Evolutionary conservation across 2,797 vertebrate species (phyloP).

Genomic region (Pseudomugil tenellus): DNA sequence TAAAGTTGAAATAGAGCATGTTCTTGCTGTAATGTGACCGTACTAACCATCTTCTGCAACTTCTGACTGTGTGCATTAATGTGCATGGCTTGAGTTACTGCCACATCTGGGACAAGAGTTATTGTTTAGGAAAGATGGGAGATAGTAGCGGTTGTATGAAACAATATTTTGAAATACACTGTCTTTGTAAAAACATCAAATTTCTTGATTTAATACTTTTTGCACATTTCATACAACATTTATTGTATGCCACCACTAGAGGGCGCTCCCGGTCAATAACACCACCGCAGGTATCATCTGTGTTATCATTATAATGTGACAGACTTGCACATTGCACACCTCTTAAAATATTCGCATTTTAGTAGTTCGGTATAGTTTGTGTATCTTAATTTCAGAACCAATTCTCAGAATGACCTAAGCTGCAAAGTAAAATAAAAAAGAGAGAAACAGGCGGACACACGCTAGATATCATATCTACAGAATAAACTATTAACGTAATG

Average conservation of each 20-base stretch:
- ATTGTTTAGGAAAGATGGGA: not conserved
- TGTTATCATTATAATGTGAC: not conserved
- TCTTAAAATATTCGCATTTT: not conserved
- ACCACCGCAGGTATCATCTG: conserved; percentile 4
- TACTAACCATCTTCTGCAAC: not conserved
- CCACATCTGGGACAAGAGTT: not conserved
- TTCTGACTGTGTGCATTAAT: not conserved
- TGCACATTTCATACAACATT: not conserved
- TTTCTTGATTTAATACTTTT: not conserved
- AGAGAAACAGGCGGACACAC: not conserved
- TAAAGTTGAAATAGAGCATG: too few relatives aligned
- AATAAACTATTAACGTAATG: conserved; percentile 33
- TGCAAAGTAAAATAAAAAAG: not conserved
- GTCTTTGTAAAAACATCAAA: not conserved
- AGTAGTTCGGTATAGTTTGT: not conserved
- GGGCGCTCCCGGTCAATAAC: conserved; percentile 31
- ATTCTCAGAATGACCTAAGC: not conserved
- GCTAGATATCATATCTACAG: not conserved
- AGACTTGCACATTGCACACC: not conserved
- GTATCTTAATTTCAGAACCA: not conserved
- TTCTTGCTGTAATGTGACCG: too few relatives aligned
- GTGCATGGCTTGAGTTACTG: not conserved
- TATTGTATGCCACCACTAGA: conserved; percentile 33
- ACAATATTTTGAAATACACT: too few relatives aligned
- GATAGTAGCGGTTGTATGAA: not conserved